Conservation (phyloP, 2,797 vertebrate genomes). For the Chiloscyllium punctatum region DNA sequence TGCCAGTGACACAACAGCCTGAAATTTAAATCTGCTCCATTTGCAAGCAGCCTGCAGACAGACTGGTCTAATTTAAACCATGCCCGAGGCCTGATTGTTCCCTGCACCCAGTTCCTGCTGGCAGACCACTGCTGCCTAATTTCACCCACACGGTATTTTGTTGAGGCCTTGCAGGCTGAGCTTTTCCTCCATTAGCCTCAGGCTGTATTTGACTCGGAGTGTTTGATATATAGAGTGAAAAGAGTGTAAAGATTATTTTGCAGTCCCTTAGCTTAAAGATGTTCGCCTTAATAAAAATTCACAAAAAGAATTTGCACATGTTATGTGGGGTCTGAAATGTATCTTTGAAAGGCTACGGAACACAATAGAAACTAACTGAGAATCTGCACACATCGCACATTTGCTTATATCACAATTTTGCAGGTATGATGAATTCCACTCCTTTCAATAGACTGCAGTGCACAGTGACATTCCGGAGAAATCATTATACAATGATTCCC, state of each 20-base stretch:
- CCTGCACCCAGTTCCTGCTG: neutral
- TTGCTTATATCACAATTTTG: neutral
- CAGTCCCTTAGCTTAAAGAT: neutral
- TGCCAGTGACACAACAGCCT: neutral
- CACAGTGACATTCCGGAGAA: neutral
- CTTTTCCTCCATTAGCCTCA: neutral
- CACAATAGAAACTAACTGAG: neutral
- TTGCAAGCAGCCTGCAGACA: neutral
- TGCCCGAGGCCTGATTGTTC: neutral
- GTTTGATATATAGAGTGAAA: neutral
- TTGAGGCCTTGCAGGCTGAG: neutral
- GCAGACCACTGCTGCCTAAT: neutral
- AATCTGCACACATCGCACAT: neutral
- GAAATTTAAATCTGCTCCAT: neutral
- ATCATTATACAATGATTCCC: conserved; percentile 4
- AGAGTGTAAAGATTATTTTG: neutral
- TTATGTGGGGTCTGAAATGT: neutral
- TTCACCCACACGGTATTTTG: neutral
- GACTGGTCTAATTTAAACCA: neutral
- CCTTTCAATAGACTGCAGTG: neutral
- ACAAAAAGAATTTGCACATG: neutral
- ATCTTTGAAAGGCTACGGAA: neutral
- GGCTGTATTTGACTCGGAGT: neutral
- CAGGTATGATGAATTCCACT: neutral
- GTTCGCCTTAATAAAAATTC: neutral